Base-by-base conservation (phyloP, 2,888 invertebrate species). In the Megaustenia siamemsis region DNA sequence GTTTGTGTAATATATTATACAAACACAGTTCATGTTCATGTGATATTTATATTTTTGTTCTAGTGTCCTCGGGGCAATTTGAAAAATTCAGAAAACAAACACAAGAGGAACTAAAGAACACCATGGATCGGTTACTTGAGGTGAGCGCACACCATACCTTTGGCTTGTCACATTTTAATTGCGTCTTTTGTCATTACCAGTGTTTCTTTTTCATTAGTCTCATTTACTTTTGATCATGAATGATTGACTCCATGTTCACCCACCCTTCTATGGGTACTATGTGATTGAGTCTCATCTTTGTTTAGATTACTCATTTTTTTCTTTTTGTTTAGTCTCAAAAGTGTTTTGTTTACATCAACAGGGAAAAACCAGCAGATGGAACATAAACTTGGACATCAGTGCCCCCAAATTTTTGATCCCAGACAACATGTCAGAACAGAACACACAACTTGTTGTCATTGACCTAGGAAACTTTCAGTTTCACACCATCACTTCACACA, bases 341-440 rank as follows among this genome's bases (percentile, higher is more conserved):
- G n/a, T n/a, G n/a, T n/a, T n/a, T n/a, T n/a, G n/a, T n/a, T n/a
- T n/a, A n/a, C n/a, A n/a, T n/a, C n/a, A n/a, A n/a, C 83, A 92
- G 91, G 87, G 88, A 18, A 89, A 90, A 85, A 88, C 91, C 28
- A 92, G 91, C 82, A 90, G 93, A 28, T 98, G 98, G 98, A 97
- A 97, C 88, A 95, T 98, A 87, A 96, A 97, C 92, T 95, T 98
- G 89, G 97, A 98, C 94, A 97, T 99, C 88, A 97, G 97, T 6
- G 98, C 98, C 1, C 98, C 98, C 0, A 97, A 98, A 93, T 97
- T 99, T 88, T 96, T 98, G 90, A 95, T 98, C 88, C 97, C 97
- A 66, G 97, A 98, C 88, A 93, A 92, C 84, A 93, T 94, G 82
- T 86, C 88, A 3, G 93, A 94, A 83, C 87, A 89, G 28, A 92